Evolutionary conservation across 1,140 invertebrate species (phyloP).

Genomic region (Musca vetustissima): DNA sequence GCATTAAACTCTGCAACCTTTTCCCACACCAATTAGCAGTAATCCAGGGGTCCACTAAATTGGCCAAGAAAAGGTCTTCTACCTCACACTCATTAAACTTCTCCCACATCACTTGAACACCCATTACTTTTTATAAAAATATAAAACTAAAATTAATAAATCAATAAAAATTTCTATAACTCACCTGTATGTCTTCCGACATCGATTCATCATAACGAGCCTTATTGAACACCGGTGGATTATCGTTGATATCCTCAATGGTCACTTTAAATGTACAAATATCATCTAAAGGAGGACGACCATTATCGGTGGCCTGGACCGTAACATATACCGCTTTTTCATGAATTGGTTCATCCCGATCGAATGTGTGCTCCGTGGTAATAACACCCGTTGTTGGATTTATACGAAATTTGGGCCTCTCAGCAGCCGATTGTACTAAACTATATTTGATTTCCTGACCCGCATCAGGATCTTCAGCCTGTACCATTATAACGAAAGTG

Average conservation of each 20-base stretch:
- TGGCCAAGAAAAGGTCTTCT: constrained; percentile 26
- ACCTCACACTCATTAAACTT: no score
- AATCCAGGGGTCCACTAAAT: constrained; percentile 50
- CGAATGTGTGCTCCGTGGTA: constrained; percentile 73
- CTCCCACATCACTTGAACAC: not conserved
- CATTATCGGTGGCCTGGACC: constrained; percentile 83
- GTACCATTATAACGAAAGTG: constrained; percentile 64
- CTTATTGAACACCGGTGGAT: constrained; percentile 83
- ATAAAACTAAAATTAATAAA: not conserved
- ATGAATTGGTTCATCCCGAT: constrained; percentile 81
- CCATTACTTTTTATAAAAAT: not conserved
- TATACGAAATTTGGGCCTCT: constrained; percentile 77
- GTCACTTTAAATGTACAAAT: constrained; percentile 86
- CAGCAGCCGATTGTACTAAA: constrained; percentile 72
- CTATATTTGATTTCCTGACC: constrained; percentile 80
- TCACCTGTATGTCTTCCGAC: constrained; percentile 51
- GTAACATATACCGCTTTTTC: constrained; percentile 73
- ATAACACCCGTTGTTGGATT: constrained; percentile 74
- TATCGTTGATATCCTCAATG: constrained; percentile 87
- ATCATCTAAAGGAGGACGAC: constrained; percentile 78
- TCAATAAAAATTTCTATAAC: constrained; percentile 17
- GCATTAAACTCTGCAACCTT: not conserved
- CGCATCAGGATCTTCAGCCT: constrained; percentile 69
- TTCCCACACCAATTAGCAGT: constrained; percentile 41
- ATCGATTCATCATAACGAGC: constrained; percentile 60